These are phyloP conservation scores for Anoplophora glabripennis DNA, from an alignment of 1,140 invertebrate species.

Conservation along the genomic window DNA sequence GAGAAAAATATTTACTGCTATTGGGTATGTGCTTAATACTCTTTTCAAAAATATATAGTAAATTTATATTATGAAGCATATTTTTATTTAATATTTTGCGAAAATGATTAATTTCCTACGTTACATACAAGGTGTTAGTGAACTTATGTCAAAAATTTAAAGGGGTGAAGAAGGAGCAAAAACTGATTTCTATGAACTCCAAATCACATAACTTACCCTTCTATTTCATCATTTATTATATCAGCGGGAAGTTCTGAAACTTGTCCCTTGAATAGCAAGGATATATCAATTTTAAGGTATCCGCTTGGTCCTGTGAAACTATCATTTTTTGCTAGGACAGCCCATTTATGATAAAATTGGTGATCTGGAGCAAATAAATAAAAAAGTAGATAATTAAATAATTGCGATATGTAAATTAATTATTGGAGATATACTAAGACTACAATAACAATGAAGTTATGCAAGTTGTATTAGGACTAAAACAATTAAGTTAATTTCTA, in stretches of 20 bases:
- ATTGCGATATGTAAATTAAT: background rate
- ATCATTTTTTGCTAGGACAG: conserved; percentile 66
- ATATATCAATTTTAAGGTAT: conserved; percentile 75
- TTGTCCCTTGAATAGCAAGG: conserved; percentile 67
- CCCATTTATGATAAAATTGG: conserved; percentile 80
- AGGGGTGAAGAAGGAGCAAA: too few species aligned
- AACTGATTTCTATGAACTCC: too few species aligned
- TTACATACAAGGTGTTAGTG: too few species aligned
- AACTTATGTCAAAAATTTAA: too few species aligned
- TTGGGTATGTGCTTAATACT: too few species aligned
- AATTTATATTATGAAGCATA: too few species aligned
- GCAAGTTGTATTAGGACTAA: too few species aligned
- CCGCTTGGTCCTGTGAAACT: conserved; percentile 61
- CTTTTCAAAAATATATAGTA: too few species aligned
- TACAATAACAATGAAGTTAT: background rate
- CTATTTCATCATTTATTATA: conserved; percentile 67
- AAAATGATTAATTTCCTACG: too few species aligned
- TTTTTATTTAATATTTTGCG: too few species aligned
- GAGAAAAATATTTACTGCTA: too few species aligned
- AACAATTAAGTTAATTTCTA: too few species aligned
- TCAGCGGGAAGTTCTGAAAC: conserved; percentile 59
- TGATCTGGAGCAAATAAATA: conserved; percentile 57
- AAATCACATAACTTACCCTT: conserved; percentile 62
- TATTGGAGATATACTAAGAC: background rate
- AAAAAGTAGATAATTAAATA: conserved; percentile 9